Percentiles rank a stretch among this genome's conserved stretches.
These are phyloP conservation scores for Diadophis punctatus DNA, from an alignment of 2,113 vertebrate genomes.

Conservation along the genomic window DNA sequence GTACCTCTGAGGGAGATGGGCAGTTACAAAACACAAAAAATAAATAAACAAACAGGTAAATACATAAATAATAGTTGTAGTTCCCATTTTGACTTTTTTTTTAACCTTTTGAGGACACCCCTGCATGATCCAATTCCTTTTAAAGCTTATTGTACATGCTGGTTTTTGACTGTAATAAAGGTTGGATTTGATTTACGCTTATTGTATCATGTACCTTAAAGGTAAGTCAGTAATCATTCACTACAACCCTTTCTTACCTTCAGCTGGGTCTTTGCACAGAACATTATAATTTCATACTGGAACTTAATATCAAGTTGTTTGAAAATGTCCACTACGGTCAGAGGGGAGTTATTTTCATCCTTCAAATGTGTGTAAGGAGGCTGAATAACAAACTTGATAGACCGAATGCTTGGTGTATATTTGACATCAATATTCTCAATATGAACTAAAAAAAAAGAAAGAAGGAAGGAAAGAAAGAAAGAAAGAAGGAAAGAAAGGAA, in stretches of 20 bases:
- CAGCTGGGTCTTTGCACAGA: conserved; percentile 51
- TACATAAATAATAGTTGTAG: neutral
- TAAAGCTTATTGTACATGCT: neutral
- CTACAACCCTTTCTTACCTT: conserved; percentile 53
- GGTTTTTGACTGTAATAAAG: neutral
- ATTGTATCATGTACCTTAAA: neutral
- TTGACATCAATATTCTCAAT: conserved; percentile 65
- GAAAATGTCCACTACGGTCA: conserved; percentile 67
- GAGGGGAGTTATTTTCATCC: neutral
- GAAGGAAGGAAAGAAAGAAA: neutral
- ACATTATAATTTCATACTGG: conserved; percentile 55
- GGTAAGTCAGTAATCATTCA: neutral
- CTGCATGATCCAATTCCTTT: neutral
- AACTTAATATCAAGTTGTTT: conserved; percentile 21
- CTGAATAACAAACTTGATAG: conserved; percentile 62
- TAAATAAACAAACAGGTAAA: neutral
- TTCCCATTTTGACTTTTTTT: neutral
- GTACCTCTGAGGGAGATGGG: neutral
- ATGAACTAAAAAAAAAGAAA: conserved; percentile 45
- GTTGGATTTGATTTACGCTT: neutral
- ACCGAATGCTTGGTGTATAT: conserved; percentile 45
- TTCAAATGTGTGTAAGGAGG: conserved; percentile 37
- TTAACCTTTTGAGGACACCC: neutral
- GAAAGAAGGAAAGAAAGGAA: no score
- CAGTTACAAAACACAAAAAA: neutral